Evolutionary conservation across 2,888 invertebrate species (phyloP).

Genomic region (Julus scandinavius): DNA sequence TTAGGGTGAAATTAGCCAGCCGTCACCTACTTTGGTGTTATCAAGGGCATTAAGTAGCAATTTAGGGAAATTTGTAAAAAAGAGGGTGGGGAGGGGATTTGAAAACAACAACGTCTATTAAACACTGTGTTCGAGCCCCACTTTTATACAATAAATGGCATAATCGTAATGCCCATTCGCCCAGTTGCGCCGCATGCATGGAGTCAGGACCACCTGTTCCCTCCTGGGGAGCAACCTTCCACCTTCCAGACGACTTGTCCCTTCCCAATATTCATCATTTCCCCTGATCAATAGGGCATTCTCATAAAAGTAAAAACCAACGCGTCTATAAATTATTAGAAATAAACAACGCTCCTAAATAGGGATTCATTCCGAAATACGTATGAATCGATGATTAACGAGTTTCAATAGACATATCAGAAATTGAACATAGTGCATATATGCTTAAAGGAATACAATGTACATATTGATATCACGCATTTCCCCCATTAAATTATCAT

Average conservation of each 20-base stretch:
- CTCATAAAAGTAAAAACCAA: background rate
- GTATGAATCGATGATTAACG: too few species aligned
- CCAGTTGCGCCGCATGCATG: conserved; percentile 23
- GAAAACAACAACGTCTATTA: background rate
- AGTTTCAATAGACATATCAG: too few species aligned
- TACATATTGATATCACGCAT: too few species aligned
- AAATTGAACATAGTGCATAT: too few species aligned
- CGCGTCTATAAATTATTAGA: background rate
- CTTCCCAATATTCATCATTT: background rate
- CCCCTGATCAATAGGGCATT: background rate
- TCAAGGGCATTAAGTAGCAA: background rate
- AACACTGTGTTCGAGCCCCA: background rate
- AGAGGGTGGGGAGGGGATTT: background rate
- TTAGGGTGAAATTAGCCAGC: background rate
- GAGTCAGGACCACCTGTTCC: background rate
- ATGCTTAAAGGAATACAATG: too few species aligned
- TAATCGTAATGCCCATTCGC: background rate
- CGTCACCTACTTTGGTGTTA: conserved; percentile 27
- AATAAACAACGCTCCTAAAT: too few species aligned
- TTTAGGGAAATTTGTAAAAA: background rate
- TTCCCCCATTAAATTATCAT: too few species aligned
- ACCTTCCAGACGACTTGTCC: background rate
- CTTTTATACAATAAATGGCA: background rate
- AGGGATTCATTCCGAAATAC: too few species aligned
- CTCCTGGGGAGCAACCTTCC: background rate